phyloP scores from a whole-genome alignment of 1,140 invertebrate genomes.

The Lasioglossum albipes region DNA sequence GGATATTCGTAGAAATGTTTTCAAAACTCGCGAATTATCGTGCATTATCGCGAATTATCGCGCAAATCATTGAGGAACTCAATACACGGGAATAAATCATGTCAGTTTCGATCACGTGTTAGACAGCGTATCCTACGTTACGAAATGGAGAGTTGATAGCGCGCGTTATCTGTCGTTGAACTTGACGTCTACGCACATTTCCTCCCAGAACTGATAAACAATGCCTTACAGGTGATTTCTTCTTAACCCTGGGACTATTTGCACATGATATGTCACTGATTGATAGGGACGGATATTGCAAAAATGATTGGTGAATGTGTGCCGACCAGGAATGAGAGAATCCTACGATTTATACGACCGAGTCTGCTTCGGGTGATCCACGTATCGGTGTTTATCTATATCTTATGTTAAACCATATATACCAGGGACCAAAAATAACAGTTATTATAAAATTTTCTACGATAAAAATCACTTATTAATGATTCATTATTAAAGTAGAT shows the following conservation, averaged over 20 bases:
- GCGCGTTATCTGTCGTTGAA: not conserved
- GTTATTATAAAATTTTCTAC: no score
- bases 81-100: not conserved
- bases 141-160: not conserved
- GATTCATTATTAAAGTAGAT: no score
- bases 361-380: not conserved
- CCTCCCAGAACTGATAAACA: not conserved
- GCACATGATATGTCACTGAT: conserved; percentile 27
- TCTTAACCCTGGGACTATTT: not conserved
- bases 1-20: no score
- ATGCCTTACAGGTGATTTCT: not conserved
- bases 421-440: no score
- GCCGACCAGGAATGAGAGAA: conserved; percentile 7
- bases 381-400: not conserved
- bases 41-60: no score
- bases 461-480: no score
- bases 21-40: no score
- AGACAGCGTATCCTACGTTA: not conserved
- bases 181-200: not conserved
- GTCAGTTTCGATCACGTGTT: not conserved
- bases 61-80: not conserved
- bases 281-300: conserved; percentile 27
- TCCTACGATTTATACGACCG: no score
- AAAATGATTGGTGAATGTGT: not conserved
- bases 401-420: no score